These are phyloP conservation scores for Nixonia krombeini DNA, from an alignment of 1,140 invertebrate species.

Conservation along the genomic window DNA sequence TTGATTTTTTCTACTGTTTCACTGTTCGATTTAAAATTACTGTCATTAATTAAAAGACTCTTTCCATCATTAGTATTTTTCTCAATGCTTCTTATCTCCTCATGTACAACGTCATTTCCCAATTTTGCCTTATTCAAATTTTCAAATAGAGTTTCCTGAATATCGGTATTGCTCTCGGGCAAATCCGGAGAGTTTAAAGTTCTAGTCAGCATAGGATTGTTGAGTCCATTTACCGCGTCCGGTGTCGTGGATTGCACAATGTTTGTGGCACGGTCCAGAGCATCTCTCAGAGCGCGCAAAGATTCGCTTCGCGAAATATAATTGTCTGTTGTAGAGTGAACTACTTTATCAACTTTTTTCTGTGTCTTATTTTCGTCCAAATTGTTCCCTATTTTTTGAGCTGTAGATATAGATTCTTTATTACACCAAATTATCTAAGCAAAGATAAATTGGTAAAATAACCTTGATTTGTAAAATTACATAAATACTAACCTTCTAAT, in stretches of 20 bases:
- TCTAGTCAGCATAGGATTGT: no score
- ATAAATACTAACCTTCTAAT: not conserved
- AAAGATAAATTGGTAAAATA: no score
- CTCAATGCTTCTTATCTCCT: slow-evolving; percentile 46
- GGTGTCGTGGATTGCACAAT: slow-evolving; percentile 42
- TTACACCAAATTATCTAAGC: no score
- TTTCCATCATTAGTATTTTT: slow-evolving; percentile 4
- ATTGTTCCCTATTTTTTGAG: no score
- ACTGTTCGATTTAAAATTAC: no score
- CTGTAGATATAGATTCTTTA: no score
- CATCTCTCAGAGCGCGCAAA: slow-evolving; percentile 46
- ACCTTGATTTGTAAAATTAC: no score
- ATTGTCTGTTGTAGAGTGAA: not conserved
- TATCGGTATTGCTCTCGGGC: slow-evolving; percentile 8
- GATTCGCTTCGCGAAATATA: slow-evolving; percentile 20
- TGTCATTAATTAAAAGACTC: no score
- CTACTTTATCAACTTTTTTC: no score
- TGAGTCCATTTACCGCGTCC: no score
- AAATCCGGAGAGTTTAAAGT: no score
- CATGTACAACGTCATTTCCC: slow-evolving; percentile 4
- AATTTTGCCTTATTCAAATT: slow-evolving; percentile 26
- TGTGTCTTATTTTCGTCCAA: no score
- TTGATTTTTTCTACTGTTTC: slow-evolving; percentile 3
- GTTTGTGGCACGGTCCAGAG: slow-evolving; percentile 55
- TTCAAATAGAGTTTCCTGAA: slow-evolving; percentile 39